Percentiles rank a stretch among this genome's conserved stretches.
Conservation (phyloP, 1,140 invertebrate species). For the Araneus ventricosus region DNA sequence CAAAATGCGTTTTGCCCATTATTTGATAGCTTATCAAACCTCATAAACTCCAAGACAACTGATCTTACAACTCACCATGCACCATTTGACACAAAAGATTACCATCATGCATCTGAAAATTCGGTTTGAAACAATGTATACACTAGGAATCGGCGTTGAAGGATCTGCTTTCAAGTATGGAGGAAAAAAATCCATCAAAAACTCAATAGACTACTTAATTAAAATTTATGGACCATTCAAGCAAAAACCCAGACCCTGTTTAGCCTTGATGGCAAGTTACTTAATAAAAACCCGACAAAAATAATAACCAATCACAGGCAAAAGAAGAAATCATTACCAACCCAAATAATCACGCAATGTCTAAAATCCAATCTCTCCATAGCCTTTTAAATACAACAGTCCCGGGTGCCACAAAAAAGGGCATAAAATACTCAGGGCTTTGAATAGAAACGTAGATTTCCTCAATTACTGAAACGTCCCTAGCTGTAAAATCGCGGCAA, state of each 20-base stretch:
- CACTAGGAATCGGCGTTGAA: neutral
- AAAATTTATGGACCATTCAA: neutral
- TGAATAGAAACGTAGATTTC: constrained; percentile 1
- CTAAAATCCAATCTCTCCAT: too few relatives aligned
- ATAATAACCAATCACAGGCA: neutral
- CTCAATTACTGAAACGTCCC: constrained; percentile 17
- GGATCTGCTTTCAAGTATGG: neutral
- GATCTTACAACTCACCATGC: neutral
- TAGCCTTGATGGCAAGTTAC: neutral
- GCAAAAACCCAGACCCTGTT: neutral
- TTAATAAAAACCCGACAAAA: neutral
- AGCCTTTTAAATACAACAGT: neutral
- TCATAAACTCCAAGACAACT: neutral
- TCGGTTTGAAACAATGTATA: too few relatives aligned
- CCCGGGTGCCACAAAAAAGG: neutral
- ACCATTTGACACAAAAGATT: neutral
- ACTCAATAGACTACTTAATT: neutral
- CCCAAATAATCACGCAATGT: neutral
- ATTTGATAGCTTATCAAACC: neutral
- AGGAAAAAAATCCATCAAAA: constrained; percentile 4
- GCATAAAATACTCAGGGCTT: neutral
- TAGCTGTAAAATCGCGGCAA: constrained; percentile 20
- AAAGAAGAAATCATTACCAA: neutral
- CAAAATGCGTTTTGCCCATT: neutral
- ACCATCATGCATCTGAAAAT: neutral